phyloP scores from a whole-genome alignment of 37 sponge, comb jelly and placozoan species.

The Geodia barretti region DNA sequence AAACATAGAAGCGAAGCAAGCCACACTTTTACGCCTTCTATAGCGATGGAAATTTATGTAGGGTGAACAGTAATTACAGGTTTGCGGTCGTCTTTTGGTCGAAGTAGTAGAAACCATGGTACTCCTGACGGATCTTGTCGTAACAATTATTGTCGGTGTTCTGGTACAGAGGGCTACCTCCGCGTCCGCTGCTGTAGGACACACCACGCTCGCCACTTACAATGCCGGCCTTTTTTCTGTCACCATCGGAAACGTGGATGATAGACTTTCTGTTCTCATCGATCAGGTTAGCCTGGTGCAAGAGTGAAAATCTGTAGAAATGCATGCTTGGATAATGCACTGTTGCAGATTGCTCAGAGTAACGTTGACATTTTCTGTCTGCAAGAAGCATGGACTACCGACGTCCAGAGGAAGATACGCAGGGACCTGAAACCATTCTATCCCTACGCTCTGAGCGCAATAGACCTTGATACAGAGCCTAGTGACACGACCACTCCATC shows the following conservation, averaged over 20 bases:
- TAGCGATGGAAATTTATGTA: too few species aligned
- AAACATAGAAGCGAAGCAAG: too few species aligned
- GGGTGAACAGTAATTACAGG: too few species aligned
- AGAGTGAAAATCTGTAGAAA: not conserved
- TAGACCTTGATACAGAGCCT: not conserved
- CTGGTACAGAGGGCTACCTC: not conserved
- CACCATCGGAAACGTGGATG: not conserved
- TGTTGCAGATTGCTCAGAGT: constrained; percentile 9
- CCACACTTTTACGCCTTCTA: too few species aligned
- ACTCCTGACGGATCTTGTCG: too few species aligned
- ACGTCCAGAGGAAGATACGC: constrained; percentile 5
- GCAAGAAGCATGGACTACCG: constrained; percentile 10
- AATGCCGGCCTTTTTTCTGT: constrained; percentile 5
- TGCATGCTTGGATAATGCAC: not conserved
- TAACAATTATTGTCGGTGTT: too few species aligned
- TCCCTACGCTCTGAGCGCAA: constrained; percentile 14
- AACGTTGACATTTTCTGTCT: constrained; percentile 24
- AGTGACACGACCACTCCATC: too few species aligned
- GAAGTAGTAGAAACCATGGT: too few species aligned
- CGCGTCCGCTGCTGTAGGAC: not conserved
- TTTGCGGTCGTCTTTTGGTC: too few species aligned
- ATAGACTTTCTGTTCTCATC: not conserved
- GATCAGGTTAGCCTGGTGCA: not conserved
- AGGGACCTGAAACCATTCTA: not conserved
- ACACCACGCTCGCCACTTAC: constrained; percentile 23